Base-by-base conservation (phyloP, 2,888 invertebrate genomes). In the Heteropelma amictum region DNA sequence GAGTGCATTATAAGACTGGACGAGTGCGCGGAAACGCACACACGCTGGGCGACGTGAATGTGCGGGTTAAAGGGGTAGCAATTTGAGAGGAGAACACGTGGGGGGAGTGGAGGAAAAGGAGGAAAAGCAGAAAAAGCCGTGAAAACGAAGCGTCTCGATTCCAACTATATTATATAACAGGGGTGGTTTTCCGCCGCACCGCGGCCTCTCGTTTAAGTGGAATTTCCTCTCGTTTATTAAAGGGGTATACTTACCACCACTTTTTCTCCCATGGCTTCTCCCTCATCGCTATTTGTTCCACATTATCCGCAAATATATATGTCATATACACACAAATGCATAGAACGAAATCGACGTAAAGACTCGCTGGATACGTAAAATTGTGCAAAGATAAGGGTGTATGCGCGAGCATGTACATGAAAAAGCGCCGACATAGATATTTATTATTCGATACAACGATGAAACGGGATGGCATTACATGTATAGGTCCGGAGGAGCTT, bases 221-320 rank as follows among this genome's bases (percentile, higher is more conserved):
- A 68, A 28, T 64, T 64, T 14, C 30, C 58, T 64, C n/a, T n/a
- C 51, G 64, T 73, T 58, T 47, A 73, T 69, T 63, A 68, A 69
- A 70, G 68, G 61, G 64, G n/a, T 77, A 72, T 71, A 75, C 74
- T 77, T 76, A n/a, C 80, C 80, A 79, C 80, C 77, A 80, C 80
- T 81, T 82, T 80, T 82, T 80, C 80, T 28, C 33, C 26, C 30
- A 40, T 28, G 23, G 33, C 33, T 51, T 61, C 47, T 72, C 21
- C 40, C 21, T 70, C 64, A 26, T 58, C 68, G 40, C 53, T 42
- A 51, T 61, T 33, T 54, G 30, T 51, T 54, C 45, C 4, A 45
- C 38, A 51, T 38, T 38, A 40, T 38, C 28, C 49, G 23, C 12
- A 12, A 5, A 49, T 53, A 61, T 60, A 17, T 51, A 49, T 26